phyloP scores from a whole-genome alignment of 2,888 invertebrate genomes.

The Blera fallax region DNA sequence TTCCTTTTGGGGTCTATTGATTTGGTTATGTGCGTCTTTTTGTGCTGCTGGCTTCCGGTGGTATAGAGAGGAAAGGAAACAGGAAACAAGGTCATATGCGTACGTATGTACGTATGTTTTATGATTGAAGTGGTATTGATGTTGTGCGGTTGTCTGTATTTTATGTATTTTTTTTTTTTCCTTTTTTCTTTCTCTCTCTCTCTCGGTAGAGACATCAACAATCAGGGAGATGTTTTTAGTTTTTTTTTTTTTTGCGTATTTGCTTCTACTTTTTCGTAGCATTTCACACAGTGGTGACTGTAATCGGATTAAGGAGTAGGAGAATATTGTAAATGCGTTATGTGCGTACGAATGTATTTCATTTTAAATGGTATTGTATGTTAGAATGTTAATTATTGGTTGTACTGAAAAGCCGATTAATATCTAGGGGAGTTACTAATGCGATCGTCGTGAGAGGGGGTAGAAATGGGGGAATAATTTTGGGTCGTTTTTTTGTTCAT shows the following conservation, averaged over 20 bases:
- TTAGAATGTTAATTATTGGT: conserved; percentile 5
- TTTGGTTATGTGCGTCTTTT: conserved; percentile 41
- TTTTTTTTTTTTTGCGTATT: neutral
- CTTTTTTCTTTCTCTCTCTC: neutral
- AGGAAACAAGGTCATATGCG: conserved; percentile 64
- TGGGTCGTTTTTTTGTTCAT: no score
- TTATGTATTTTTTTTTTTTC: neutral
- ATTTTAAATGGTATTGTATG: neutral
- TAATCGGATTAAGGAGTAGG: conserved; percentile 25
- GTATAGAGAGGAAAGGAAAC: conserved; percentile 8
- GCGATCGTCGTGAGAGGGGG: neutral
- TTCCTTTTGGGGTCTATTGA: conserved; percentile 26
- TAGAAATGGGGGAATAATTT: no score
- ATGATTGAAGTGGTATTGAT: conserved; percentile 35
- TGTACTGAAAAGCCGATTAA: neutral
- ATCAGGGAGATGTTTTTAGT: neutral
- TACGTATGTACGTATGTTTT: conserved; percentile 24
- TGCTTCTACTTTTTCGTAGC: neutral
- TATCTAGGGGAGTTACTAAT: neutral
- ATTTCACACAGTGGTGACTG: conserved; percentile 32
- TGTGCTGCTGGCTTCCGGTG: conserved; percentile 9
- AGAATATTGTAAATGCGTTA: conserved; percentile 12
- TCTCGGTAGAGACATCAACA: conserved; percentile 5
- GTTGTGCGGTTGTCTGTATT: conserved; percentile 19
- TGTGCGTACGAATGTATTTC: neutral